These are phyloP conservation scores for Vidua chalybeata DNA, from an alignment of 2,113 vertebrate species.

Conservation along the genomic window DNA sequence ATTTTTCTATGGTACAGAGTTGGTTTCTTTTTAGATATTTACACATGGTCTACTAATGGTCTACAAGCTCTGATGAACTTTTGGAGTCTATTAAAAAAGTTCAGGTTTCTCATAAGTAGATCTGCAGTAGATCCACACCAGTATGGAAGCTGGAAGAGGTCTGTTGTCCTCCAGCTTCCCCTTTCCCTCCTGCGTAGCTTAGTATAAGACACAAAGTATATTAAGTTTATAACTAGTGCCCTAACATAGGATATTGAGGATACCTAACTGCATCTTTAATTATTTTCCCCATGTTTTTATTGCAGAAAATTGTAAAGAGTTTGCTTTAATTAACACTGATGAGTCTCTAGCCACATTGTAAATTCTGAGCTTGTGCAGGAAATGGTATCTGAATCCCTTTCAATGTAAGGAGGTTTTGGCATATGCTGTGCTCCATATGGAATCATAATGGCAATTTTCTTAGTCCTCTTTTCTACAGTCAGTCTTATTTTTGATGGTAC, in stretches of 20 bases:
- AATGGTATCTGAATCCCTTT: neutral
- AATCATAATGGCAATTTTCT: neutral
- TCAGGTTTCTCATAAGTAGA: rapidly evolving
- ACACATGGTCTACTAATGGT: neutral
- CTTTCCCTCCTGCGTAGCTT: neutral
- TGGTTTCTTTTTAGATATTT: neutral
- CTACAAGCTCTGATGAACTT: neutral
- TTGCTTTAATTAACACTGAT: neutral
- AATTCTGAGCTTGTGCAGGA: neutral
- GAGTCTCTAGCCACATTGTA: neutral
- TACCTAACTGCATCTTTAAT: neutral
- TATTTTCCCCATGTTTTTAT: neutral
- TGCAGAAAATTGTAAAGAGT: neutral
- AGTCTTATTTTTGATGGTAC: neutral
- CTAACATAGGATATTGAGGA: neutral
- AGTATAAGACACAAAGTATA: neutral
- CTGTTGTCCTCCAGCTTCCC: neutral
- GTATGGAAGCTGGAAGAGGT: neutral
- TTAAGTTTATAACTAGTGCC: neutral
- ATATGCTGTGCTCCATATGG: neutral
- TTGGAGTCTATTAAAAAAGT: neutral
- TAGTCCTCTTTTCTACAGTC: neutral
- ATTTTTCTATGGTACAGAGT: rapidly evolving
- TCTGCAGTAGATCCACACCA: neutral
- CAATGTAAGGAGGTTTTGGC: neutral